Evolutionary conservation across 2,888 invertebrate genomes (phyloP), one percentile per base, ranked within the genome.

Genomic region (Orthonevra nobilis): DNA sequence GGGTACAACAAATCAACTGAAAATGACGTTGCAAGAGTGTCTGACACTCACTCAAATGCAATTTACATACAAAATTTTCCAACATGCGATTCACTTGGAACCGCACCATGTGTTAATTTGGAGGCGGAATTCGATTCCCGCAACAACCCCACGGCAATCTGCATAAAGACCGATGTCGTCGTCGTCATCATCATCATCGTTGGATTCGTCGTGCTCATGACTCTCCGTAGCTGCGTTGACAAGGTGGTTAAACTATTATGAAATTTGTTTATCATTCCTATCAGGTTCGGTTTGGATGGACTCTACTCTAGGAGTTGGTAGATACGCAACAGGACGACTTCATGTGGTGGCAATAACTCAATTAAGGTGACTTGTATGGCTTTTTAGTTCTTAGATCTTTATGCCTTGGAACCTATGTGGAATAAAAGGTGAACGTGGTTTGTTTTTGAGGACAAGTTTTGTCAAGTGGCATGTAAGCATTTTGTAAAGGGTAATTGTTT

Each of bases 171-270:
- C 12, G 36, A 23, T 23, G 10, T 54, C 38, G 20, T n/a, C 14
- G 9, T 23, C 15, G 30, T 34, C 23, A 3, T 17, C 38, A 9
- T 28, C 14, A n/a, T 32, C 23, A 15, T 42, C 5, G 44, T 23
- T 9, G 40, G 28, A 5, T n/a, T 14, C 15, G 19, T 14, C 15
- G 42, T 42, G 40, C 12, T n/a, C 32, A 15, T 38, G 34, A 14
- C 12, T n/a, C 10, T 32, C 46, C 44, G 52, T n/a, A 19, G 20
- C n/a, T n/a, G n/a, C 44, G 52, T 52, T 72, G 60, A 64, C 60
- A 63, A 66, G 72, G 60, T 79, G 77, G 64, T 79, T 79, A 79
- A 66, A 72, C 64, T 72, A 72, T 72, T 72, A 79, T 72, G 72
- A 79, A 79, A 66, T 64, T 46, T 72, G 72, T 79, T 79, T 79